Base-by-base conservation (phyloP, 1,140 invertebrate genomes). In the Cydia strobilella region DNA sequence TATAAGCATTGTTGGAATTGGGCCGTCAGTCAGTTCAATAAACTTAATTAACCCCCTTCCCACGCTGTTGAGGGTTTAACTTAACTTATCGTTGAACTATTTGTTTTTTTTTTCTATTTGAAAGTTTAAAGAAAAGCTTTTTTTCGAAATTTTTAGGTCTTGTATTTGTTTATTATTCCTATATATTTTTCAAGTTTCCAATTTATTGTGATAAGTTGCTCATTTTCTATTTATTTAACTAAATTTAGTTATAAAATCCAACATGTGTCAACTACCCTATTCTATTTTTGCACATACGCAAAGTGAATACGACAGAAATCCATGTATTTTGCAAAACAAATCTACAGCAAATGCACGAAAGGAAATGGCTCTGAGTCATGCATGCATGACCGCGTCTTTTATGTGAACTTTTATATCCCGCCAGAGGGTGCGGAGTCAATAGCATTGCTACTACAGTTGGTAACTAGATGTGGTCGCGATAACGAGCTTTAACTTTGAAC, bases 281-380 rank as follows among this genome's bases (percentile, higher is more conserved):
- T 69, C 65, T 35, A 39, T 69, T 35, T 66, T 35, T 39, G 18
- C 15, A 69, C 27, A 18, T 39, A 39, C 23, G 7, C n/a, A 35
- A 59, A 23, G 1, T 20, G 9, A 23, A 59, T 12, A 59, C 18
- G 54, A 69, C 31, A 69, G 35, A 69, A 39, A 69, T 69, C n/a
- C 35, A 39, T 39, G 65, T 69, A 42, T 35, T 18, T 69, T 18
- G 9, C 65, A 39, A 39, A 69, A 69, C 65, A 69, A 69, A 69
- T 69, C 65, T 35, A 69, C 12, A 69, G 65, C 65, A 69, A 66
- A 66, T 35, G 65, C 35, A 35, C 65, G 15, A 69, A 69, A 69
- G 65, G 65, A 69, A 69, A 69, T 69, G 65, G 65, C 65, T n/a
- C 35, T 7, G 31, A 69, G 65, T 69, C 65, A 69, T 39, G 65